Base-by-base conservation (phyloP, 2,113 vertebrate genomes). In the Progne subis region DNA sequence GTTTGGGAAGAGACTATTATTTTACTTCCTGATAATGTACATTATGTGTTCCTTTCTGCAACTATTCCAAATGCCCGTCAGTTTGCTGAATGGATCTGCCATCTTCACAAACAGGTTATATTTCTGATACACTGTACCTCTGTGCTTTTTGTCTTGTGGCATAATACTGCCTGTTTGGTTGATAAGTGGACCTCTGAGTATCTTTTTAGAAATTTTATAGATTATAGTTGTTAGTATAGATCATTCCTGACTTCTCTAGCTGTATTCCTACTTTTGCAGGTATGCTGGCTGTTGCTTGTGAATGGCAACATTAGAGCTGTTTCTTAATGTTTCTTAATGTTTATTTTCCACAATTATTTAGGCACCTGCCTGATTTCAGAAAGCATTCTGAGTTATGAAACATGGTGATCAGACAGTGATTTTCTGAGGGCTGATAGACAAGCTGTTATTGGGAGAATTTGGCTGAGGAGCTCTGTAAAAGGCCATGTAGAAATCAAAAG, bases 1-100 rank as follows among this genome's bases (percentile, higher is more conserved):
- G 99, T 99, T 29, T 99, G 99, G 99, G 99, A 99, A 95, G 99
- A 99, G 96, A 99, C 99, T 21, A 99, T 99, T 97, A 99, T 99
- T 96, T 98, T 99, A 83, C 99, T 99, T 81, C 99, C 99, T 59
- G 99, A 99, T 96, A 99, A 99, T 3, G 99, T 99, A 50, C 99
- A 99, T 92, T 99, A 99, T 53, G 99, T 99, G 44, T 99, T 99
- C 95, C 98, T 99, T 96, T 99, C 99, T 15, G 99, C 99, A 88
- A 99, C 99, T 90, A 99, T 99, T 93, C 99, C 99, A 80, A 99
- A 99, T 67, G 99, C 99, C 23, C 98, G 98, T 43, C 99, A 99
- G 97, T 99, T 99, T 97, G 99, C 99, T 20, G 99, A 99, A 95
- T 99, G 99, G 99, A 99, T 99, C 94, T 99, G 99, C 88, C 99